Conservation (phyloP, 1,140 invertebrate species). For the Heliconius hermathena region DNA sequence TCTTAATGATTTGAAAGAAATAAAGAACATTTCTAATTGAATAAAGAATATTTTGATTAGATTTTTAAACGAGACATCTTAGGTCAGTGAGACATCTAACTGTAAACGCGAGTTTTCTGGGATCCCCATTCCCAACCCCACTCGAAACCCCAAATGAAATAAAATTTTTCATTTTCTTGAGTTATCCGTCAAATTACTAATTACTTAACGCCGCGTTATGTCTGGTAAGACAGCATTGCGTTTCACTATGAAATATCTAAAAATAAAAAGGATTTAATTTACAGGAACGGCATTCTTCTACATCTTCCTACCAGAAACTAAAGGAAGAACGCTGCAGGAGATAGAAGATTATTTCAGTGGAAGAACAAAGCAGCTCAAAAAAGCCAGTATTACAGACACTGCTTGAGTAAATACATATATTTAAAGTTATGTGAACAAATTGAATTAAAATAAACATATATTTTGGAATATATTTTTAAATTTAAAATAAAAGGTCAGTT, state of each 20-base stretch:
- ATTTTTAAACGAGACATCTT: no score
- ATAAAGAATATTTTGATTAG: no score
- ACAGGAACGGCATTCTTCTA: conserved; percentile 80
- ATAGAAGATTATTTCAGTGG: conserved; percentile 87
- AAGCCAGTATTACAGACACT: conserved; percentile 45
- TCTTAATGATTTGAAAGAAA: no score
- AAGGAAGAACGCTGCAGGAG: conserved; percentile 89
- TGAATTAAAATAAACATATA: neutral
- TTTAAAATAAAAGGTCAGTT: neutral
- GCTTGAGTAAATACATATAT: conserved; percentile 44
- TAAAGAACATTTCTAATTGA: no score
- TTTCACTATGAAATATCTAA: neutral
- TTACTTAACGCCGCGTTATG: no score
- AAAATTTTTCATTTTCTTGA: no score
- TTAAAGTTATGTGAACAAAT: neutral
- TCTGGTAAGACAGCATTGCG: no score
- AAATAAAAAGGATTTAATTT: conserved; percentile 26
- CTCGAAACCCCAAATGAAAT: no score
- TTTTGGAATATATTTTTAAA: neutral
- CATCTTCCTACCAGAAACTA: conserved; percentile 91
- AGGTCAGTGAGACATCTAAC: no score
- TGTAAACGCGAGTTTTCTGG: no score
- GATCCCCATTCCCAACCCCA: no score
- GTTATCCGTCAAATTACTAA: no score
- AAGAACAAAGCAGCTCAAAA: conserved; percentile 66